A percentile compares a stretch with the other conserved stretches of the same genome.
Evolutionary conservation across 2,113 vertebrate species (phyloP).

Genomic region (Chrysochloris asiatica): DNA sequence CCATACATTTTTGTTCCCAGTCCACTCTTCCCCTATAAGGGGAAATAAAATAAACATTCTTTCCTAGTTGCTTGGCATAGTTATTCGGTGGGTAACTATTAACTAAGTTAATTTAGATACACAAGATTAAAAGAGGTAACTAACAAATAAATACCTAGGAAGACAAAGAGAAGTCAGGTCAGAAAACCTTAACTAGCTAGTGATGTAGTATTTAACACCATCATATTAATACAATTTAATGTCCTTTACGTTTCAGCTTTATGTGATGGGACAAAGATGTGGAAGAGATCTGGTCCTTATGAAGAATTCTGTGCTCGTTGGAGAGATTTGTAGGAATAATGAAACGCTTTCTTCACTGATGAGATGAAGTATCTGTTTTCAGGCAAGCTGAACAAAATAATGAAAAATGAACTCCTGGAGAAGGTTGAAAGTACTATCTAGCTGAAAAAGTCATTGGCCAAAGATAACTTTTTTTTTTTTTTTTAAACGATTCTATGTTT

Average conservation of each 20-base stretch:
- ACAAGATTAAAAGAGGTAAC: conserved; percentile 74
- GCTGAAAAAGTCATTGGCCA: conserved; percentile 72
- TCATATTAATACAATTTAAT: conserved; percentile 65
- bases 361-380: conserved; percentile 74
- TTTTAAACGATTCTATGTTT: conserved; percentile 40
- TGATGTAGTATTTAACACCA: conserved; percentile 65
- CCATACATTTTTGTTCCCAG: conserved; percentile 79
- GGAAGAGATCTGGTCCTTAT: conserved; percentile 74
- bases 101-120: conserved; percentile 77
- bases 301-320: conserved; percentile 77
- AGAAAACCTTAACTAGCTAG: conserved; percentile 74
- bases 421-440: conserved; percentile 62
- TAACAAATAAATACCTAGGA: conserved; percentile 82
- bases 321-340: conserved; percentile 70
- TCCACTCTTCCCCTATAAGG: conserved; percentile 81
- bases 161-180: conserved; percentile 74
- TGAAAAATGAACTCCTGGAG: conserved; percentile 67
- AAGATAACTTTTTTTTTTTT: conserved; percentile 48
- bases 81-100: conserved; percentile 77
- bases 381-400: conserved; percentile 71
- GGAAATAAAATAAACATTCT: conserved; percentile 82
- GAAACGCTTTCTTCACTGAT: conserved; percentile 73
- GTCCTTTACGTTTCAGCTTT: conserved; percentile 74
- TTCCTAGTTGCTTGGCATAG: conserved; percentile 81
- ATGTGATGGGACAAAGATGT: conserved; percentile 65